Percentiles rank a stretch among this genome's conserved stretches.
phyloP scores from a whole-genome alignment of 1,140 invertebrate species.

The Trachymyrmex cornetzi region DNA sequence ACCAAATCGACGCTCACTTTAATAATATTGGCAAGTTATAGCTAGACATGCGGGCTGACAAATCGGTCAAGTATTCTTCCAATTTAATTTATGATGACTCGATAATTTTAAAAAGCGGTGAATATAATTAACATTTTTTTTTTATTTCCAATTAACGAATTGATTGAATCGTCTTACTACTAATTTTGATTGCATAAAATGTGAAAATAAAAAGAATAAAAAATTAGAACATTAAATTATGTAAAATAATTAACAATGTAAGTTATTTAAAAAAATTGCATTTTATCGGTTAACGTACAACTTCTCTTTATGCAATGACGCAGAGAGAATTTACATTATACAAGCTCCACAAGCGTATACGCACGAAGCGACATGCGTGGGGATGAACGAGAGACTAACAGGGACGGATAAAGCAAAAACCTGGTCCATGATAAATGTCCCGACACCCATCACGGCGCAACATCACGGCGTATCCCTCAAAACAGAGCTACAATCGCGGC shows the following conservation, averaged over 20 bases:
- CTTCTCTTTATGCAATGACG: background rate
- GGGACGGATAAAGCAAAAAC: conserved; percentile 31
- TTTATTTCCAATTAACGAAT: background rate
- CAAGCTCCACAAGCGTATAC: background rate
- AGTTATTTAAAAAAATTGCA: background rate
- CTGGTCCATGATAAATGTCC: conserved; percentile 77
- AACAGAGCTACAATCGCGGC: conserved; percentile 66
- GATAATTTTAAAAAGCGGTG: conserved; percentile 11
- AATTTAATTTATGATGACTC: background rate
- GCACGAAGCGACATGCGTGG: background rate
- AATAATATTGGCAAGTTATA: conserved; percentile 51
- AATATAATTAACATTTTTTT: conserved; percentile 21
- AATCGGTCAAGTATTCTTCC: background rate
- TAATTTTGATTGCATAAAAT: background rate
- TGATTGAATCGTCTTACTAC: background rate
- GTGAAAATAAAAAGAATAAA: background rate
- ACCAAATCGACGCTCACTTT: conserved; percentile 25
- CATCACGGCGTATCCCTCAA: conserved; percentile 70
- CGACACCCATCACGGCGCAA: conserved; percentile 69
- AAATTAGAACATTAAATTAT: background rate
- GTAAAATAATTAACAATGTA: too few relatives aligned
- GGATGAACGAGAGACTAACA: background rate
- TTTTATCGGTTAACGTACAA: background rate
- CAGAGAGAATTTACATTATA: background rate
- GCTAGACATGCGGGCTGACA: background rate